These are phyloP conservation scores for Limenitis camilla DNA, from an alignment of 2,888 invertebrate genomes.

Conservation along the genomic window DNA sequence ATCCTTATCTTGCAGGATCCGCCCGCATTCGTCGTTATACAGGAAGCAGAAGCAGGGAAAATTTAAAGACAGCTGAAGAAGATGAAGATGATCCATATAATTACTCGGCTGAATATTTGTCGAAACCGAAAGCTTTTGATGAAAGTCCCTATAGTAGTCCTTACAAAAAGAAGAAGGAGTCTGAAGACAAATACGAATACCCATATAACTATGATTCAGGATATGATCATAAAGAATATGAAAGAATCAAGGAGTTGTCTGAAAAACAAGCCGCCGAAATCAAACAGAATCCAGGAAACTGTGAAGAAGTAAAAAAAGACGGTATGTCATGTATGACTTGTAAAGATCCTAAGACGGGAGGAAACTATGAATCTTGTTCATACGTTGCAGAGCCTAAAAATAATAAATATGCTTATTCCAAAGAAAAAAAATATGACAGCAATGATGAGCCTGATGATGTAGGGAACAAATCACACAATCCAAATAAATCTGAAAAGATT, in stretches of 20 bases:
- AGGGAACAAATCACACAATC: conserved; percentile 48
- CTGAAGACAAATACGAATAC: conserved; percentile 62
- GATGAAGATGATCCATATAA: conserved; percentile 69
- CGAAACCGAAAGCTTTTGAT: conserved; percentile 70
- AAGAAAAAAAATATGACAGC: conserved; percentile 77
- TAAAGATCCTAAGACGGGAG: conserved; percentile 82
- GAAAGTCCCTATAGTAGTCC: conserved; percentile 60
- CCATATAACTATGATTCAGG: conserved; percentile 68
- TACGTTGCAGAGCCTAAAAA: conserved; percentile 84
- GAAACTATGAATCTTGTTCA: conserved; percentile 85
- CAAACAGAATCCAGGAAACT: conserved; percentile 77
- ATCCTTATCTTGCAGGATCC: conserved; percentile 67
- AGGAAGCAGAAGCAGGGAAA: conserved; percentile 58
- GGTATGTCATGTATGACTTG: conserved; percentile 83
- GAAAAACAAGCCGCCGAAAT: conserved; percentile 77
- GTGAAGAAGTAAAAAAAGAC: conserved; percentile 77
- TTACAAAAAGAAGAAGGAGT: conserved; percentile 57
- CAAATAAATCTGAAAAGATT: conserved; percentile 51
- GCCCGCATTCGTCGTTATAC: conserved; percentile 67
- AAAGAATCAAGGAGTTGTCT: conserved; percentile 75
- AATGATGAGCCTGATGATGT: conserved; percentile 72
- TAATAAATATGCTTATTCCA: conserved; percentile 79
- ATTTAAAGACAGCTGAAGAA: conserved; percentile 41
- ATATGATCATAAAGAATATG: conserved; percentile 70
- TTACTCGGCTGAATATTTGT: conserved; percentile 64